A percentile compares a stretch with the other conserved stretches of the same genome.
These are phyloP conservation scores for Strix uralensis DNA, from an alignment of 2,113 vertebrate species.

Conservation along the genomic window DNA sequence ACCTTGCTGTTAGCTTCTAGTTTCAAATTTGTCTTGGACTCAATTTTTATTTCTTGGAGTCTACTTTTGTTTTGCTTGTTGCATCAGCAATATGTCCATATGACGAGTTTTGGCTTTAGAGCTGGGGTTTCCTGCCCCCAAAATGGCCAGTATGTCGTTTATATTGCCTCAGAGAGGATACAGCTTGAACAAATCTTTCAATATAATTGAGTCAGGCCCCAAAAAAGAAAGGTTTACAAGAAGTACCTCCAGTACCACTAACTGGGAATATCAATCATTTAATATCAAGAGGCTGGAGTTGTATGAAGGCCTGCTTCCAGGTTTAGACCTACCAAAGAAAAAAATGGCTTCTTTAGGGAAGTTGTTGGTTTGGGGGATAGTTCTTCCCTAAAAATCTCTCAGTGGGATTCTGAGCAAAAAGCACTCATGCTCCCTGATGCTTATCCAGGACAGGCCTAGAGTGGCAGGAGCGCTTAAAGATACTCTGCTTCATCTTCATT, in stretches of 20 bases:
- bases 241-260: not conserved
- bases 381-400: not conserved
- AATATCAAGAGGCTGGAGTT: not conserved
- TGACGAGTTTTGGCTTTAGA: not conserved
- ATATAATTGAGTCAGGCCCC: not conserved
- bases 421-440: accelerated
- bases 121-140: not conserved
- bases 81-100: accelerated
- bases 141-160: not conserved
- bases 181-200: not conserved
- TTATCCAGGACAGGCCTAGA: not conserved
- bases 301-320: not conserved
- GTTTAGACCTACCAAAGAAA: not conserved
- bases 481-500: not conserved
- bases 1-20: not conserved
- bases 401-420: not conserved
- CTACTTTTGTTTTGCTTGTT: not conserved
- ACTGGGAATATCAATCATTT: not conserved
- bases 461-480: not conserved
- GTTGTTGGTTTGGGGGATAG: not conserved
- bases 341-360: not conserved
- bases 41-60: not conserved
- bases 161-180: not conserved
- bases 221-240: not conserved
- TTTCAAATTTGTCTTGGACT: not conserved